A percentile compares a stretch with the other conserved stretches of the same genome.
These are phyloP conservation scores for Eulemur mongoz DNA, from an alignment of 2,797 vertebrate species.

Conservation along the genomic window DNA sequence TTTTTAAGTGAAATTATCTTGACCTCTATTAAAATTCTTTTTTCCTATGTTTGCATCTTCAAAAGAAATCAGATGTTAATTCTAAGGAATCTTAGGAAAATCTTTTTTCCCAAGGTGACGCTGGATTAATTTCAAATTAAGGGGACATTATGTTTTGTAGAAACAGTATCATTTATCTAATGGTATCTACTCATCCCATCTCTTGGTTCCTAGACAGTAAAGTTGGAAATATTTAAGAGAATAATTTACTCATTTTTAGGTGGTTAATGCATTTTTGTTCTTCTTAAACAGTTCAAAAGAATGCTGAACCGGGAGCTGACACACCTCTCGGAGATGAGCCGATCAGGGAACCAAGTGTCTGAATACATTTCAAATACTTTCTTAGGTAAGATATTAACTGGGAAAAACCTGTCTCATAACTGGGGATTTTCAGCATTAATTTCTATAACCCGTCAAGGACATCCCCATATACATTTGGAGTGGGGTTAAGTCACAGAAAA, in stretches of 20 bases:
- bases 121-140: slow-evolving; percentile 23
- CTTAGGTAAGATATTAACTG: slow-evolving; percentile 90
- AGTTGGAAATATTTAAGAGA: slow-evolving; percentile 16
- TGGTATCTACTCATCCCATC: not conserved
- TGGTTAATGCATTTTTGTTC: slow-evolving; percentile 68
- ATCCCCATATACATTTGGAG: not conserved
- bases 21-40: slow-evolving; percentile 35
- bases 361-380: slow-evolving; percentile 99
- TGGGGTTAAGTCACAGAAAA: not conserved
- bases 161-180: not conserved
- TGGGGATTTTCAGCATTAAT: not conserved
- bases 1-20: slow-evolving; percentile 46
- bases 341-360: slow-evolving; percentile 99
- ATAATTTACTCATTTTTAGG: not conserved
- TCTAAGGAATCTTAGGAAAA: slow-evolving; percentile 42
- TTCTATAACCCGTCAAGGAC: not conserved
- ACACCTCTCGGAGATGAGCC: slow-evolving; percentile 99
- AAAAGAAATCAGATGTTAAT: slow-evolving; percentile 38
- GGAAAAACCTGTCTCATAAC: not conserved
- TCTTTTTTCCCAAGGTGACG: not conserved
- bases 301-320: slow-evolving; percentile 99
- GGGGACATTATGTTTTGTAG: not conserved
- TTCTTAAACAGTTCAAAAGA: slow-evolving; percentile 94
- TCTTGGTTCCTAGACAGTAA: slow-evolving; percentile 37
- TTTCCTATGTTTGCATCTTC: not conserved